A percentile compares a stretch with the other conserved stretches of the same genome.
Evolutionary conservation across 2,113 vertebrate species (phyloP).

Genomic region (Prolemur simus): DNA sequence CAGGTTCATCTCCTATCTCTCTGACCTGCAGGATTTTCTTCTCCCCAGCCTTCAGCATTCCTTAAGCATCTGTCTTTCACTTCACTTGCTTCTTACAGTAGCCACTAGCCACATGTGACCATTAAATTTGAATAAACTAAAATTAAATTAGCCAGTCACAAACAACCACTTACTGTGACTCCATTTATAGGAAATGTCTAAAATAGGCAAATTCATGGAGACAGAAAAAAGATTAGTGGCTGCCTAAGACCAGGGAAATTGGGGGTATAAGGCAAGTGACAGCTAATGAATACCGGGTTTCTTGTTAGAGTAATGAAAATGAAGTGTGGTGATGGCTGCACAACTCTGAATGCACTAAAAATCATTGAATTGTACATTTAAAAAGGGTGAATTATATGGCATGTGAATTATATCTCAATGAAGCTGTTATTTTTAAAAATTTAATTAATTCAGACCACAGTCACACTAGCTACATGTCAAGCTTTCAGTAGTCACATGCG

Average conservation of each 20-base stretch:
- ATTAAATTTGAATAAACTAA: slow-evolving; percentile 38
- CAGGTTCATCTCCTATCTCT: not conserved
- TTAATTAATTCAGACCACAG: not conserved
- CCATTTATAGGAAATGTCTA: not conserved
- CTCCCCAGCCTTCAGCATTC: not conserved
- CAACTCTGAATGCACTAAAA: not conserved
- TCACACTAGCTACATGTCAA: not conserved
- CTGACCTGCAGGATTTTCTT: not conserved
- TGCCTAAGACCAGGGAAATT: not conserved
- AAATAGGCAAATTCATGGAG: not conserved
- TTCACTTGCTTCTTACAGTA: not conserved
- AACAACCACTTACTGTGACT: not conserved
- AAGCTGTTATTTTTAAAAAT: slow-evolving; percentile 15
- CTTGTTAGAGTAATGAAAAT: not conserved
- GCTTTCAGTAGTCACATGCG: not conserved
- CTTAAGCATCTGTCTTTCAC: not conserved
- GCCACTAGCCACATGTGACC: not conserved
- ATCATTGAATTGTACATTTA: not conserved
- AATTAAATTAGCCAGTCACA: slow-evolving; percentile 18
- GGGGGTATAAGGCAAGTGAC: not conserved
- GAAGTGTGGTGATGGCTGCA: not conserved
- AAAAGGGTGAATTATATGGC: not conserved
- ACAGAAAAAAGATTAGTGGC: not conserved
- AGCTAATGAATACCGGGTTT: not conserved
- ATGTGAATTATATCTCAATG: not conserved